Evolutionary conservation across 2,888 invertebrate species (phyloP).

Genomic region (Yponomeuta malinellus): DNA sequence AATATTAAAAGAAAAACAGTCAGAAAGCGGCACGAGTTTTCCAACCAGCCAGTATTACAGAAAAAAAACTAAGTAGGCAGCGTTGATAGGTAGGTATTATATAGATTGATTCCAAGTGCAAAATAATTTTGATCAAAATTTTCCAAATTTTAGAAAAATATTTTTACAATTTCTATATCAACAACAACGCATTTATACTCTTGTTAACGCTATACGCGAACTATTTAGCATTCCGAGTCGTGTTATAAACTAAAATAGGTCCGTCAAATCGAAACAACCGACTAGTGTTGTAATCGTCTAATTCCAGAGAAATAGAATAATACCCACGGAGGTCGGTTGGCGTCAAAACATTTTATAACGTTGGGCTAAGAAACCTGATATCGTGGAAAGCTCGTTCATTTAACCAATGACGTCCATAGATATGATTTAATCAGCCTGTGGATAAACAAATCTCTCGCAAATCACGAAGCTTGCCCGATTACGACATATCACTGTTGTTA

Average conservation of each 20-base stretch:
- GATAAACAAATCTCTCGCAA: background rate
- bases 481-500: no score
- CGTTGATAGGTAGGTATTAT: no score
- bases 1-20: no score
- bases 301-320: slow-evolving; percentile 60
- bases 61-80: no score
- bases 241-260: slow-evolving; percentile 34
- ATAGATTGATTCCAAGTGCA: no score
- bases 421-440: background rate
- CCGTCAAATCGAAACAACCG: slow-evolving; percentile 34
- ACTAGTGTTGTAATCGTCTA: slow-evolving; percentile 59
- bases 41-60: no score
- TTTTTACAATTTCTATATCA: no score
- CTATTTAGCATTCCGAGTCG: slow-evolving; percentile 29
- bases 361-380: slow-evolving; percentile 13
- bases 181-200: background rate
- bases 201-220: slow-evolving; percentile 16
- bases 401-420: background rate
- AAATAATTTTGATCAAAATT: no score
- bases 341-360: slow-evolving; percentile 16
- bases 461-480: no score
- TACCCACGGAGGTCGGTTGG: slow-evolving; percentile 40
- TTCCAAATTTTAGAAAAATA: no score
- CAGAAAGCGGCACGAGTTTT: no score
- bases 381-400: slow-evolving; percentile 5